A percentile compares a stretch with the other conserved stretches of the same genome.
Evolutionary conservation across 2,888 invertebrate genomes (phyloP).

Genomic region (Limnephilus auricula): DNA sequence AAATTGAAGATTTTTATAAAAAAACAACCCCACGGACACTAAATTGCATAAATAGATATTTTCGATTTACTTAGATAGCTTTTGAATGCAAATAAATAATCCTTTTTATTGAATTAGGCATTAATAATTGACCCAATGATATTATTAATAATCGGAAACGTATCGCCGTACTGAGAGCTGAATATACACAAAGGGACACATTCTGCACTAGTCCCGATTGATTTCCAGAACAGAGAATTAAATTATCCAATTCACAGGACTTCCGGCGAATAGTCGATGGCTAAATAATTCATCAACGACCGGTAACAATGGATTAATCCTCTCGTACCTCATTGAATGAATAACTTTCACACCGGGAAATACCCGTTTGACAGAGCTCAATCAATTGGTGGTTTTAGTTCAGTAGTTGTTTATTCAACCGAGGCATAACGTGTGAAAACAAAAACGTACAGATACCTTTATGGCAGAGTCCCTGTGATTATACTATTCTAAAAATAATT

Average conservation of each 20-base stretch:
- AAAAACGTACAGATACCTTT: not conserved
- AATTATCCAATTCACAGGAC: not conserved
- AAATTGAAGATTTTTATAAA: no score
- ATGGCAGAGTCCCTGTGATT: not conserved
- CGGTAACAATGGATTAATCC: not conserved
- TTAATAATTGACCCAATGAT: not conserved
- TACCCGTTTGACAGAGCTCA: not conserved
- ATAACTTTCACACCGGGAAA: not conserved
- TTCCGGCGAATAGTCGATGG: not conserved
- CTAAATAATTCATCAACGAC: not conserved
- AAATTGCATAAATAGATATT: no score
- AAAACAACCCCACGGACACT: no score
- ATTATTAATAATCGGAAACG: not conserved
- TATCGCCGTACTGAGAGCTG: not conserved
- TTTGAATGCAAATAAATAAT: not conserved
- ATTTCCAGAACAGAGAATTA: not conserved
- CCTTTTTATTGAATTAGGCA: not conserved
- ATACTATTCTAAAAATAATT: no score
- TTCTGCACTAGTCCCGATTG: not conserved
- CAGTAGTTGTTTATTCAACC: not conserved
- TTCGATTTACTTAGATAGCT: no score
- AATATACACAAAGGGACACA: not conserved
- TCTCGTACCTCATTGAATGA: not conserved
- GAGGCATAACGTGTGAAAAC: not conserved
- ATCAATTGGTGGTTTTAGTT: constrained; percentile 14